Evolutionary conservation across 2,113 vertebrate species (phyloP).

Genomic region (Saimiri boliviensis): DNA sequence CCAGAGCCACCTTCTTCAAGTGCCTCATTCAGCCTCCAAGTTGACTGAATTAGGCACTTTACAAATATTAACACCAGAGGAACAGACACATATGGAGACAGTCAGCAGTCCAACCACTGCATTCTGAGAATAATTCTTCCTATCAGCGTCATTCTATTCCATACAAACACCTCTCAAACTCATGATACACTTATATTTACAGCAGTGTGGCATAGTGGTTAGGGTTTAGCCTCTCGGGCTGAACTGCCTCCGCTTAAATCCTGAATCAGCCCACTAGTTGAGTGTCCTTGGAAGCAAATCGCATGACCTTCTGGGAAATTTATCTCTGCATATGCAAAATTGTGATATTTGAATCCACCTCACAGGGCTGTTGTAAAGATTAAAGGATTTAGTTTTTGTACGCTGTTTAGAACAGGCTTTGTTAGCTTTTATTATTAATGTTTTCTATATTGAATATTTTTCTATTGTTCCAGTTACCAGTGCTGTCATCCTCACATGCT

Average conservation of each 20-base stretch:
- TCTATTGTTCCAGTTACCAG: slow-evolving; percentile 18
- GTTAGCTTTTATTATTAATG: slow-evolving; percentile 50
- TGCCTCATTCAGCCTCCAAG: background rate
- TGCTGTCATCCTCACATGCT: background rate
- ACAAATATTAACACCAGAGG: background rate
- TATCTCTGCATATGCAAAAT: slow-evolving; percentile 31
- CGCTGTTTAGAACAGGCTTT: slow-evolving; percentile 33
- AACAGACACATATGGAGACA: background rate
- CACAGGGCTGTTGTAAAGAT: background rate
- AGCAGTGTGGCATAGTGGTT: background rate
- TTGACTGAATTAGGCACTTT: background rate
- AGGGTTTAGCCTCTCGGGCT: background rate
- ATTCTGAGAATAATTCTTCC: background rate
- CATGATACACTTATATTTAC: background rate
- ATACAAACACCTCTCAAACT: background rate
- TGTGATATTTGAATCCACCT: background rate
- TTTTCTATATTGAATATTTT: slow-evolving; percentile 52
- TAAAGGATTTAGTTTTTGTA: slow-evolving; percentile 43
- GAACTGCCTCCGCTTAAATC: background rate
- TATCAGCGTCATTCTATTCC: background rate
- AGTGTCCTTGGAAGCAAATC: slow-evolving; percentile 11
- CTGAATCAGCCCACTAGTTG: background rate
- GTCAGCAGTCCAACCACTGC: background rate
- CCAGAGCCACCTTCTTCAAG: background rate
- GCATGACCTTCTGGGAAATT: background rate